A percentile compares a stretch with the other conserved stretches of the same genome.
Evolutionary conservation across 2,113 vertebrate species (phyloP).

Genomic region (Corynorhinus townsendii): DNA sequence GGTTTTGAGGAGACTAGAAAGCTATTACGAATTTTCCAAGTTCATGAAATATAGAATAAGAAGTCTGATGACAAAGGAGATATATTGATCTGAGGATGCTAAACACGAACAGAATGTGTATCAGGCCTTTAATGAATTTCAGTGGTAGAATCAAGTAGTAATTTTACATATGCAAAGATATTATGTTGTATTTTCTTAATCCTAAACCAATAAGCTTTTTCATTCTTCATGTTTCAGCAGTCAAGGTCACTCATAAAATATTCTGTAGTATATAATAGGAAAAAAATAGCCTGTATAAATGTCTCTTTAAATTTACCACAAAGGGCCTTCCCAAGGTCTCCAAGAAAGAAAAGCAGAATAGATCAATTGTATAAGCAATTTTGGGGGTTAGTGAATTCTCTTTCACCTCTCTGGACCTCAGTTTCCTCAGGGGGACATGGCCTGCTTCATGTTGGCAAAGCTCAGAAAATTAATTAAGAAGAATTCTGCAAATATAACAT

Average conservation of each 20-base stretch:
- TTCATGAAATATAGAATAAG: constrained; percentile 19
- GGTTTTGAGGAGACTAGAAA: constrained; percentile 17
- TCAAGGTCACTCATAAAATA: constrained; percentile 54
- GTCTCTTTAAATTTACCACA: constrained; percentile 15
- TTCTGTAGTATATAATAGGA: not conserved
- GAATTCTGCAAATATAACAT: not conserved
- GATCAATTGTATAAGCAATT: constrained; percentile 34
- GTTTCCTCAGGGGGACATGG: not conserved
- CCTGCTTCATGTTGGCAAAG: not conserved
- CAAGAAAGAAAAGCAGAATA: constrained; percentile 28
- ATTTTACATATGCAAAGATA: constrained; percentile 42
- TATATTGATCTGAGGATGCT: not conserved
- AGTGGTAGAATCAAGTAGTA: constrained; percentile 32
- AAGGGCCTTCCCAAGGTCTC: constrained; percentile 14
- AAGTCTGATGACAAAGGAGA: not conserved
- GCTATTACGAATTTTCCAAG: not conserved
- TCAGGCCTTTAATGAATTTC: constrained; percentile 24
- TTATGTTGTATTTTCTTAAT: constrained; percentile 53
- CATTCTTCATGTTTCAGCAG: constrained; percentile 46
- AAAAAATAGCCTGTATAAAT: not conserved
- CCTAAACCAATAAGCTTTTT: constrained; percentile 63
- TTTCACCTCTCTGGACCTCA: constrained; percentile 35
- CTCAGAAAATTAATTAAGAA: constrained; percentile 34
- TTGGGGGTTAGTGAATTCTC: constrained; percentile 30
- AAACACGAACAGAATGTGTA: not conserved